These are phyloP conservation scores for Meleagris gallopavo DNA, from an alignment of 2,113 vertebrate genomes.

Conservation along the genomic window DNA sequence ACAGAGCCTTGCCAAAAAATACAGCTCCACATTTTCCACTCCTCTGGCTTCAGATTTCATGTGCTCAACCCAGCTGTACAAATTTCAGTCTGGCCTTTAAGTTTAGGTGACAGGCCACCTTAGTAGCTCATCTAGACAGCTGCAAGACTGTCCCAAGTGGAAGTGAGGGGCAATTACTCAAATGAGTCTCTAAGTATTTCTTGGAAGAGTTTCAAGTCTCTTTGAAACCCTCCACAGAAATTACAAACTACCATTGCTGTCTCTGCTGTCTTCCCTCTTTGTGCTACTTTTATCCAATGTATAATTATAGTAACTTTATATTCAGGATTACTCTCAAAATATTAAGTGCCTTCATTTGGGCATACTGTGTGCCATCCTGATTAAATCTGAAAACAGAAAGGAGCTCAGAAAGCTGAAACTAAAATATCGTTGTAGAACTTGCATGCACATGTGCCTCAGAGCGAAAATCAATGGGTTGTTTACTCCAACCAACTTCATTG, in stretches of 20 bases:
- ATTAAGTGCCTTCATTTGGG: background rate
- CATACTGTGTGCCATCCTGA: background rate
- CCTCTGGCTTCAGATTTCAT: background rate
- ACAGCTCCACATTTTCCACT: background rate
- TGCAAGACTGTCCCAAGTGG: background rate
- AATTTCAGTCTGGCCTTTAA: background rate
- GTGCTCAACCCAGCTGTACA: background rate
- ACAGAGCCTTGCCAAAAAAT: background rate
- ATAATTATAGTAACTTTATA: background rate
- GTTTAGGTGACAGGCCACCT: background rate
- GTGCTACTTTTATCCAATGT: background rate
- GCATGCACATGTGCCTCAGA: accelerated
- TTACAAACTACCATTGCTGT: background rate
- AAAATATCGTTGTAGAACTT: background rate
- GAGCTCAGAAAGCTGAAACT: background rate
- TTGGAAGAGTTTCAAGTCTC: background rate
- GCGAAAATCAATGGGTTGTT: background rate
- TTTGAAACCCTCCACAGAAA: background rate
- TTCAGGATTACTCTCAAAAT: background rate
- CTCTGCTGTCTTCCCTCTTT: background rate
- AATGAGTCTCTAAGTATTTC: background rate
- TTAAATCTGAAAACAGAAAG: background rate
- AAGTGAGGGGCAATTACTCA: background rate
- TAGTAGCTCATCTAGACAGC: background rate
- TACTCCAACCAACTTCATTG: background rate